phyloP scores from a whole-genome alignment of 2,797 vertebrate genomes.

The Sebastes goodei region DNA sequence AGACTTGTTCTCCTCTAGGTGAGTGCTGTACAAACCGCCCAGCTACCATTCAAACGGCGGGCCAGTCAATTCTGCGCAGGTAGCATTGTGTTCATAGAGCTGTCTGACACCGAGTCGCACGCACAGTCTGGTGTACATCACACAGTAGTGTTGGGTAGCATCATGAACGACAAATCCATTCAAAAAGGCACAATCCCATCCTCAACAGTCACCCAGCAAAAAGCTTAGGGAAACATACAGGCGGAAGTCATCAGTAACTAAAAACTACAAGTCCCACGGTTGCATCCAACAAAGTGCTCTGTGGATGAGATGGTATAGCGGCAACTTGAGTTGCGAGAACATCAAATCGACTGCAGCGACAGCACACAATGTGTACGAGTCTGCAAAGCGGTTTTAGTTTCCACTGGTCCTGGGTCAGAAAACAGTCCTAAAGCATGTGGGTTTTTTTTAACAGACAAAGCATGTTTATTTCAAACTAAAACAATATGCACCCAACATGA shows the following conservation, averaged over 20 bases:
- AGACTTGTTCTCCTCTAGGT: conserved; percentile 62
- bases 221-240: conserved; percentile 62
- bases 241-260: conserved; percentile 69
- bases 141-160: conserved; percentile 66
- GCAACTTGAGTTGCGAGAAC: conserved; percentile 70
- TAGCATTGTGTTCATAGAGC: conserved; percentile 53
- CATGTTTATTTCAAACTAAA: conserved; percentile 99
- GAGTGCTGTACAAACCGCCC: conserved; percentile 71
- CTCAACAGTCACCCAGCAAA: conserved; percentile 74
- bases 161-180: conserved; percentile 67
- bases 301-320: conserved; percentile 71
- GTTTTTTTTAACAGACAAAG: conserved; percentile 91
- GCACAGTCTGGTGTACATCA: conserved; percentile 59
- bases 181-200: conserved; percentile 80
- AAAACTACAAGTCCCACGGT: conserved; percentile 70
- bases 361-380: conserved; percentile 58
- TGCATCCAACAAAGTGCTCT: conserved; percentile 73
- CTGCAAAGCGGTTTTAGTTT: conserved; percentile 64
- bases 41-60: conserved; percentile 56
- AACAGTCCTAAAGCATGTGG: conserved; percentile 97
- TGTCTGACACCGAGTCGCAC: conserved; percentile 54
- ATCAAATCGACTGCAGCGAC: conserved; percentile 66
- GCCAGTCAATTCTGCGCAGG: conserved; percentile 59
- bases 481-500: conserved; percentile 97
- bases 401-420: conserved; percentile 83